Evolutionary conservation across 2,888 invertebrate species (phyloP).

Genomic region (Tetrapedia diversipes): DNA sequence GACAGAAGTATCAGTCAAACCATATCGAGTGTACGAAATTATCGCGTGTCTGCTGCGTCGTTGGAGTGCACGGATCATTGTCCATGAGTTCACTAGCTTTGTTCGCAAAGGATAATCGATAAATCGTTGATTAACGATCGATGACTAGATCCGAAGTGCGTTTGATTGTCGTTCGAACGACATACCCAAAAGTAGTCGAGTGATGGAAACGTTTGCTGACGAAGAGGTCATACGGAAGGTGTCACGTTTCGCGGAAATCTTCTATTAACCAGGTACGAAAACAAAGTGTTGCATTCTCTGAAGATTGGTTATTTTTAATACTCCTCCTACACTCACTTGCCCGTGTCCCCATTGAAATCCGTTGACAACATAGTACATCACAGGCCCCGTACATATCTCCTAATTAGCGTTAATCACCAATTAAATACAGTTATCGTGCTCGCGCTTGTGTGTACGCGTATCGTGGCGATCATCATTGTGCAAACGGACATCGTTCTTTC

Average conservation of each 20-base stretch:
- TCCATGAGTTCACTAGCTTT: not conserved
- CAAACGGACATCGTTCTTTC: conserved; percentile 10
- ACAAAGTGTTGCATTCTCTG: not conserved
- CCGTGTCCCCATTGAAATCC: not conserved
- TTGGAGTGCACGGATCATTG: too few species aligned
- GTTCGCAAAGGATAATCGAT: conserved; percentile 20
- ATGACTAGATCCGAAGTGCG: conserved; percentile 7
- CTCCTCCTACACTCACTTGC: not conserved
- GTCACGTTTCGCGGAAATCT: conserved; percentile 51
- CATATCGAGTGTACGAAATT: not conserved
- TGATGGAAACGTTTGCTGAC: not conserved
- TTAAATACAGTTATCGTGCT: conserved; percentile 49
- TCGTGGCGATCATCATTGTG: conserved; percentile 14
- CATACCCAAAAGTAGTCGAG: conserved; percentile 1
- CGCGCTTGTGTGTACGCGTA: conserved; percentile 3
- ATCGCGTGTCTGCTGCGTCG: too few species aligned
- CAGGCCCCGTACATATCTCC: conserved; percentile 10
- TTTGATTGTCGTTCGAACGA: conserved; percentile 26
- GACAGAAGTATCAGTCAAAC: not conserved
- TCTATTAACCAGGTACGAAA: conserved; percentile 64
- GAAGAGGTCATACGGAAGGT: conserved; percentile 44
- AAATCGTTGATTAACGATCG: conserved; percentile 19
- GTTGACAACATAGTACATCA: not conserved
- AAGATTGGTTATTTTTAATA: conserved; percentile 31
- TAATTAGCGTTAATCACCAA: conserved; percentile 52